These are phyloP conservation scores for Epizoanthus illoricatus DNA, from an alignment of 92 coral and sea anemone genomes.

Conservation along the genomic window DNA sequence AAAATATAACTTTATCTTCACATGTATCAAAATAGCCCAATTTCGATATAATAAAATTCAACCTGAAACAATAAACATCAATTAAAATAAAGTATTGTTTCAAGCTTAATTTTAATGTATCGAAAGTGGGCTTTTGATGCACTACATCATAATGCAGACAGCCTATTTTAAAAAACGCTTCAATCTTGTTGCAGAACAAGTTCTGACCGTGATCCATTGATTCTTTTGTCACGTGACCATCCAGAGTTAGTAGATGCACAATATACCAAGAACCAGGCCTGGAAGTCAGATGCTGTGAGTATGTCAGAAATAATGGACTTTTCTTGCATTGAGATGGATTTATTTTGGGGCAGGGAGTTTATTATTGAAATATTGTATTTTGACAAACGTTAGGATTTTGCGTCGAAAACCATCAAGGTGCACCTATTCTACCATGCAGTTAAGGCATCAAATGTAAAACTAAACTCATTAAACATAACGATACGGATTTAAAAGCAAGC, in stretches of 20 bases:
- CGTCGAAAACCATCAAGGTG: background rate
- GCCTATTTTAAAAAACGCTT: too few relatives aligned
- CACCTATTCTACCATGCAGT: background rate
- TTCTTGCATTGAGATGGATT: background rate
- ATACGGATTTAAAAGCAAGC: too few relatives aligned
- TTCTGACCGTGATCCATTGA: constrained; percentile 87
- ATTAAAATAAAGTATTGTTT: too few relatives aligned
- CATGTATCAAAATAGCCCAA: too few relatives aligned
- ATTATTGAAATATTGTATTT: background rate
- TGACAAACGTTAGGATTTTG: background rate
- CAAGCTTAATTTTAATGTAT: too few relatives aligned
- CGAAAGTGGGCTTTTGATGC: too few relatives aligned
- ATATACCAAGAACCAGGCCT: constrained; percentile 97
- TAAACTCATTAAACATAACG: too few relatives aligned
- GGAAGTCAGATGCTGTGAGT: constrained; percentile 99
- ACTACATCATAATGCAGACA: background rate
- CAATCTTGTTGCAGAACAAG: constrained; percentile 65
- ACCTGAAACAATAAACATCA: too few relatives aligned
- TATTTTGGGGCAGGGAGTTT: too few relatives aligned
- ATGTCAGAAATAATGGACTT: background rate
- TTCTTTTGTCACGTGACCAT: constrained; percentile 77
- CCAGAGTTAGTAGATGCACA: constrained; percentile 92
- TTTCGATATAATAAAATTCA: too few relatives aligned
- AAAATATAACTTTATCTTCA: too few relatives aligned
- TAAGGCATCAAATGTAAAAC: too few relatives aligned